These are phyloP conservation scores for Indicator maculatus DNA, from an alignment of 2,113 vertebrate species.

Conservation along the genomic window DNA sequence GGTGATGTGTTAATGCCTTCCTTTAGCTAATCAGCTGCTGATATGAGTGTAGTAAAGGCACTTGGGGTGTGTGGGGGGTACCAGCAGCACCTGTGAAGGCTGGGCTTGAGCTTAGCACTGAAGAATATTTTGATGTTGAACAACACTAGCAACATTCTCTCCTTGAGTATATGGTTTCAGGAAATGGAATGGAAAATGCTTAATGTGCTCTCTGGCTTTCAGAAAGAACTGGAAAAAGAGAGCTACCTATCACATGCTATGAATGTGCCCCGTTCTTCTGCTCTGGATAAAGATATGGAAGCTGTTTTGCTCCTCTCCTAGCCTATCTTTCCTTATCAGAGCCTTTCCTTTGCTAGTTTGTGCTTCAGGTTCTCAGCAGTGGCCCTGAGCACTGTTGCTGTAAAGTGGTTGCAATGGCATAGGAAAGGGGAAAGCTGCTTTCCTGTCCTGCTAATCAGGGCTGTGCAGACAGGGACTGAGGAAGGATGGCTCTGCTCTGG, in stretches of 20 bases:
- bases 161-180: conserved; percentile 10
- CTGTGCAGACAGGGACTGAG: conserved; percentile 20
- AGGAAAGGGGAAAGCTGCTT: conserved; percentile 24
- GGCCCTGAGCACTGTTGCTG: background rate
- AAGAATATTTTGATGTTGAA: background rate
- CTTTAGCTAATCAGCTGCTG: background rate
- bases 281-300: background rate
- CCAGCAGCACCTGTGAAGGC: background rate
- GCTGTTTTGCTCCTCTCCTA: background rate
- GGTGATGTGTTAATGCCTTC: background rate
- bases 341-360: background rate
- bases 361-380: background rate
- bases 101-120: background rate
- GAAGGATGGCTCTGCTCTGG: conserved; percentile 68
- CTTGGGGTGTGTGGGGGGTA: background rate
- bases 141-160: conserved; percentile 18
- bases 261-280: background rate
- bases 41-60: background rate
- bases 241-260: background rate
- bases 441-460: conserved; percentile 67
- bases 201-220: conserved; percentile 11
- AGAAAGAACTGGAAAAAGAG: conserved; percentile 2
- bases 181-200: conserved; percentile 53
- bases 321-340: background rate
- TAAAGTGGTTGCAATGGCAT: background rate